Conservation (phyloP, 2,888 invertebrate genomes). For the Cremastobaeus sp. region DNA sequence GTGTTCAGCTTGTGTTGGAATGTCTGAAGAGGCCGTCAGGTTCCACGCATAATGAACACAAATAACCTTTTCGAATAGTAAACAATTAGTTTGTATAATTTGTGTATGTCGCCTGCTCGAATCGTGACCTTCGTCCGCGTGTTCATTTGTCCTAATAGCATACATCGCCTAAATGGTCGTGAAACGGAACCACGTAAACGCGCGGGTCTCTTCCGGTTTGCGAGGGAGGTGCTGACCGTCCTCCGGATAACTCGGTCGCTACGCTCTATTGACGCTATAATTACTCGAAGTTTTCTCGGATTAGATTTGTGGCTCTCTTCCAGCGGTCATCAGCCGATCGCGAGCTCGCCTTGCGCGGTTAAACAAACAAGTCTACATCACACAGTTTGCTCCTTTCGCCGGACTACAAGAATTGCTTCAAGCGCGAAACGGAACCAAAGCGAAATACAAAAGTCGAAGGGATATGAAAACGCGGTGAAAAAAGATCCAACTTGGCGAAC, state of each 20-base stretch:
- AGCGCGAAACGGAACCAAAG: constrained; percentile 4
- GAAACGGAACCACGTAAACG: constrained; percentile 13
- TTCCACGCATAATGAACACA: no score
- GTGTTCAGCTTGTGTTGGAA: no score
- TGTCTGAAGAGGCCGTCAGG: no score
- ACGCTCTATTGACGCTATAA: constrained; percentile 40
- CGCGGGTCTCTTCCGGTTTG: constrained; percentile 1
- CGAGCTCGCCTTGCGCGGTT: constrained; percentile 13
- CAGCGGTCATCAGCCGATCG: constrained; percentile 20
- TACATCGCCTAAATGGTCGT: constrained; percentile 40
- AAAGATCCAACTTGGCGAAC: constrained; percentile 32
- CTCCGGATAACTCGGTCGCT: constrained; percentile 25
- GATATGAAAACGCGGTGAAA: constrained; percentile 34
- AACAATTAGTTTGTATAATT: constrained; percentile 32
- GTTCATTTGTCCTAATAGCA: constrained; percentile 7
- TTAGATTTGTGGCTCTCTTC: constrained; percentile 46
- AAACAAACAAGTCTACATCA: constrained; percentile 7
- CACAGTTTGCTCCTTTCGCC: neutral
- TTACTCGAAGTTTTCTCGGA: constrained; percentile 21
- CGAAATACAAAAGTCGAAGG: no score
- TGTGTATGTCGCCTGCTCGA: constrained; percentile 10
- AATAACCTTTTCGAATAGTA: no score
- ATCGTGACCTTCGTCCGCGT: constrained; percentile 9
- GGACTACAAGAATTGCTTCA: no score
- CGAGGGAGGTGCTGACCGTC: constrained; percentile 5